Evolutionary conservation across 2,113 vertebrate species (phyloP).

Genomic region (Indri indri): DNA sequence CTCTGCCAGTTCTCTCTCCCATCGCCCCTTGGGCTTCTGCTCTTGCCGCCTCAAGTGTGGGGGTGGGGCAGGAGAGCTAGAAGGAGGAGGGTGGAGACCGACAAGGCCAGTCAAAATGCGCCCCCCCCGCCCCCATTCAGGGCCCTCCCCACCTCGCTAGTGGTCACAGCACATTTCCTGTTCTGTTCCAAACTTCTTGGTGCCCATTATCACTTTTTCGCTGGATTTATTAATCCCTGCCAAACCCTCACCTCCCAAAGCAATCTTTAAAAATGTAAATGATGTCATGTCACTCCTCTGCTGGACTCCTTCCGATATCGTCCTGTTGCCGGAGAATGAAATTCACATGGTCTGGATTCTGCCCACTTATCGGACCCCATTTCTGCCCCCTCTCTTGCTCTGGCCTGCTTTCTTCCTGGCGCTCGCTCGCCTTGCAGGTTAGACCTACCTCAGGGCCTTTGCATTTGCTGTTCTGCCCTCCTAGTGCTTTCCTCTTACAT

Average conservation of each 20-base stretch:
- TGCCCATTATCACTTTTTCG: background rate
- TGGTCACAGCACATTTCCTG: background rate
- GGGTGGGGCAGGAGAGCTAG: background rate
- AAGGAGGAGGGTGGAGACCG: background rate
- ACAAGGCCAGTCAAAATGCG: background rate
- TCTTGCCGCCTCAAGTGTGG: background rate
- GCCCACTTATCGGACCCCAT: background rate
- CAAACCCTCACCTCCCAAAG: background rate
- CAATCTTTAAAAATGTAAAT: background rate
- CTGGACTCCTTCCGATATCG: background rate
- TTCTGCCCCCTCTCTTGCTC: background rate
- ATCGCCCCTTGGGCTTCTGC: background rate
- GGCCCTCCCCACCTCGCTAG: rapidly evolving
- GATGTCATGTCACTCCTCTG: background rate
- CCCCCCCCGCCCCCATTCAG: no score
- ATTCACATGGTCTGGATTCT: background rate
- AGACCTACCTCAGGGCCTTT: background rate
- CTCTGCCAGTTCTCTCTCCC: background rate
- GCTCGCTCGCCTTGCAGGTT: background rate
- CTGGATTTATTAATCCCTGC: background rate
- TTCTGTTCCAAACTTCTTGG: background rate
- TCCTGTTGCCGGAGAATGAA: background rate
- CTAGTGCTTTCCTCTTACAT: background rate
- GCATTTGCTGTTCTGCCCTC: background rate
- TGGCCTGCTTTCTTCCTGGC: background rate